Evolutionary conservation across 1,140 invertebrate genomes (phyloP).

Genomic region (Aricia agestis): DNA sequence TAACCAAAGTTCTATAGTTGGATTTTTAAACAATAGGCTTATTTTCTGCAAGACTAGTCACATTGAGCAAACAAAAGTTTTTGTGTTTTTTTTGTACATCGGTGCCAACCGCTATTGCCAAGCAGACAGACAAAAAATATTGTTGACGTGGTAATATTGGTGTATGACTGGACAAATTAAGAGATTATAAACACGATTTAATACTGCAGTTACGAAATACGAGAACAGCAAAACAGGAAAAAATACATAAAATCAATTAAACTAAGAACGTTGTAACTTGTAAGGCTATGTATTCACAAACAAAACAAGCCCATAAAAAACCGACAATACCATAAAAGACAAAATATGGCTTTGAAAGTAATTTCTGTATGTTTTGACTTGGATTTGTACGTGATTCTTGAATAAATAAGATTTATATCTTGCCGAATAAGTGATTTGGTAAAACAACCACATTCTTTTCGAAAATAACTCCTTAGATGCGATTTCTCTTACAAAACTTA

Average conservation of each 20-base stretch:
- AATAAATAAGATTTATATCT: too few relatives aligned
- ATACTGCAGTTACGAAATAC: too few relatives aligned
- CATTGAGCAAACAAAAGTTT: background rate
- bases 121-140: background rate
- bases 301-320: background rate
- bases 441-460: too few relatives aligned
- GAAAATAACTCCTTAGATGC: too few relatives aligned
- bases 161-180: too few relatives aligned
- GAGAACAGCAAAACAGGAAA: too few relatives aligned
- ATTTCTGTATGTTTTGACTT: background rate
- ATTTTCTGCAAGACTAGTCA: background rate
- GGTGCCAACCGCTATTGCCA: background rate
- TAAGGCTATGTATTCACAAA: background rate
- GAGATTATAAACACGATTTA: too few relatives aligned
- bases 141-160: background rate
- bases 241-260: too few relatives aligned
- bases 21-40: background rate
- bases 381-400: too few relatives aligned
- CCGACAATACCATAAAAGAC: background rate
- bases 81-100: background rate
- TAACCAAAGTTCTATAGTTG: background rate
- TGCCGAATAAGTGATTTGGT: too few relatives aligned
- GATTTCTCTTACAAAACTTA: too few relatives aligned
- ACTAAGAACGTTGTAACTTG: background rate
- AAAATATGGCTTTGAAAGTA: background rate